phyloP scores from a whole-genome alignment of 2,797 vertebrate species.

The Decapterus maruadsi region DNA sequence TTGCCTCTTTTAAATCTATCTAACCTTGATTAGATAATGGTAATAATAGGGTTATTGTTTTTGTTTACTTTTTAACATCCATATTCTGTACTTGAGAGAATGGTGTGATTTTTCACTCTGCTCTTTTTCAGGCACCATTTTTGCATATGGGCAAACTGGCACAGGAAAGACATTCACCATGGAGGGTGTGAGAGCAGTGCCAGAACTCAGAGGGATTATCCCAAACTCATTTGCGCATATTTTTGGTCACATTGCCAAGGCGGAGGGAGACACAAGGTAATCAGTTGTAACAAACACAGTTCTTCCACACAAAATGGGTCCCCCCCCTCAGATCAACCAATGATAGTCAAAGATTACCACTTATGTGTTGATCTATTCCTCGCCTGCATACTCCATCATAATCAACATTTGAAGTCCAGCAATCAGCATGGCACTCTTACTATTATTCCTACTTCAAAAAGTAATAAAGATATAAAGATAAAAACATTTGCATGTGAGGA shows the following conservation, averaged over 20 bases:
- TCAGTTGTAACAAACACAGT: not conserved
- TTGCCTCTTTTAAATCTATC: not conserved
- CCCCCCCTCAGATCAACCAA: too few species aligned
- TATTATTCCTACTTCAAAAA: too few species aligned
- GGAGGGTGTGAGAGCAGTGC: conserved; percentile 97
- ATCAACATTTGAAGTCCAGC: too few species aligned
- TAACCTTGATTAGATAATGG: not conserved
- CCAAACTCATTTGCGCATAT: conserved; percentile 99
- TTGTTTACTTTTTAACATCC: not conserved
- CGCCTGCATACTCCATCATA: not conserved
- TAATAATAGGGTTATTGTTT: not conserved
- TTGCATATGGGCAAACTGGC: conserved; percentile 98
- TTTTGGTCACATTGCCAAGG: conserved; percentile 99
- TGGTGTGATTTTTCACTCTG: conserved; percentile 2
- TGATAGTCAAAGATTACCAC: too few species aligned
- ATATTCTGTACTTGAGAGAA: not conserved
- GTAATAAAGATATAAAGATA: too few species aligned
- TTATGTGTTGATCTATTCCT: not conserved
- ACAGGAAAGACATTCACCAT: conserved; percentile 99
- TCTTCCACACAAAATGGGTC: not conserved
- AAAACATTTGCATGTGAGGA: too few species aligned
- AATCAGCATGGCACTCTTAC: too few species aligned
- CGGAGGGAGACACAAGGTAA: conserved; percentile 95
- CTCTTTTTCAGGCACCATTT: conserved; percentile 93
- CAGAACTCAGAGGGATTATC: conserved; percentile 97